These are phyloP conservation scores for Notothenia rossii DNA, from an alignment of 2,113 vertebrate genomes.

Conservation along the genomic window DNA sequence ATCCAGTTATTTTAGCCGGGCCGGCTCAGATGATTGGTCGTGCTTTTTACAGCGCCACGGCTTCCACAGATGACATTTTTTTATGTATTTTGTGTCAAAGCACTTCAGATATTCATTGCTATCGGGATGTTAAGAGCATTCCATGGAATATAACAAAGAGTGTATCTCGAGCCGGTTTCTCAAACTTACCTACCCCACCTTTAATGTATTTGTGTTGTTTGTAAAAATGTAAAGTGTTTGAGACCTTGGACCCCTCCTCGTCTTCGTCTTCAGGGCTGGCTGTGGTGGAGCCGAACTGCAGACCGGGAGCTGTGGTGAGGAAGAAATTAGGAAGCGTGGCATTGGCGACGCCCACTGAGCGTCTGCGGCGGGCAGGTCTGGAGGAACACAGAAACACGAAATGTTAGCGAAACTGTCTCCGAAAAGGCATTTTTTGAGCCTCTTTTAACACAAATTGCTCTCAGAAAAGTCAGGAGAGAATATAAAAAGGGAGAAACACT, in stretches of 20 bases:
- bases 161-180: too few relatives aligned
- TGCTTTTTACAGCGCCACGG: too few relatives aligned
- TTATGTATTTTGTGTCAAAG: too few relatives aligned
- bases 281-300: constrained; percentile 78
- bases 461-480: not conserved
- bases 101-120: too few relatives aligned
- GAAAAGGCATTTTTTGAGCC: not conserved
- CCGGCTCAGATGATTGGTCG: too few relatives aligned
- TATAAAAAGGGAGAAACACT: not conserved
- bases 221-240: not conserved
- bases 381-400: not conserved
- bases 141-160: too few relatives aligned
- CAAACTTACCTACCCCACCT: too few relatives aligned
- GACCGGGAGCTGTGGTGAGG: constrained; percentile 68
- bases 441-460: not conserved
- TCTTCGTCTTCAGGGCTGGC: constrained; percentile 66
- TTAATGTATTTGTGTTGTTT: too few relatives aligned
- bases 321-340: constrained; percentile 71
- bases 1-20: too few relatives aligned
- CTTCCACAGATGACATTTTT: too few relatives aligned
- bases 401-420: not conserved
- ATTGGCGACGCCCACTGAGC: constrained; percentile 88
- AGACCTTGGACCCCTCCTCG: constrained; percentile 81
- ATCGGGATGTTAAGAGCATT: too few relatives aligned
- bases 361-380: constrained; percentile 89